Base-by-base conservation (phyloP, 2,888 invertebrate species). In the Nemurella pictetii region DNA sequence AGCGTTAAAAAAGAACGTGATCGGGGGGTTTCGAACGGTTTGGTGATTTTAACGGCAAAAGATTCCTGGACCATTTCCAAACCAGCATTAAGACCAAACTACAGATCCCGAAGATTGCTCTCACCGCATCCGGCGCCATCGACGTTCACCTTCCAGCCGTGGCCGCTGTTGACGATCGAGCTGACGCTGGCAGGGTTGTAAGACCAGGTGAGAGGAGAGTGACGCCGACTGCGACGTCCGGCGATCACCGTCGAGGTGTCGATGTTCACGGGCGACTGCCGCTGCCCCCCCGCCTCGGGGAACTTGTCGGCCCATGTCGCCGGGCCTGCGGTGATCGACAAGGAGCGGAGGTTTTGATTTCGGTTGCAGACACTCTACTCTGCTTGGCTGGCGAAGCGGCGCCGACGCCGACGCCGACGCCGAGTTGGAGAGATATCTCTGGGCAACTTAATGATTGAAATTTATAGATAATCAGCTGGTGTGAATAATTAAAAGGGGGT, bases 191-290 rank as follows among this genome's bases (percentile, higher is more conserved):
- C 94, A 5, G 95, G 94, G 85, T 94, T 93, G 90, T 97, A 97
- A 87, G 93, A 93, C 95, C 95, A 96, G 84, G 91, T 90, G 27
- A 97, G 92, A 2, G 94, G 94, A 87, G 90, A 90, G 84, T 89
- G 90, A 75, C 92, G 92, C 72, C 55, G 15, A 28, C 26, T 26
- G 86, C 93, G 92, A 87, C 92, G 92, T 89, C 93, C 93, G 72
- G 93, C 93, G 30, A 93, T 92, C 26, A 78, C 78, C 3, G 28
- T 12, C 0, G 93, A 91, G 0, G 95, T 94, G 88, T 93, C 92
- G 88, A 98, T 97, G 90, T 98, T 95, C 82, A 98, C 95, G 5
- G 98, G 98, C 86, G 97, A 97, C 91, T 98, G 98, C 3, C 95
- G 93, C 32, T 94, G 92, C 30, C 98, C 98, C 30, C 94, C 93